phyloP scores from a whole-genome alignment of 1,140 invertebrate species.

The Pygmarrhopalites habei region DNA sequence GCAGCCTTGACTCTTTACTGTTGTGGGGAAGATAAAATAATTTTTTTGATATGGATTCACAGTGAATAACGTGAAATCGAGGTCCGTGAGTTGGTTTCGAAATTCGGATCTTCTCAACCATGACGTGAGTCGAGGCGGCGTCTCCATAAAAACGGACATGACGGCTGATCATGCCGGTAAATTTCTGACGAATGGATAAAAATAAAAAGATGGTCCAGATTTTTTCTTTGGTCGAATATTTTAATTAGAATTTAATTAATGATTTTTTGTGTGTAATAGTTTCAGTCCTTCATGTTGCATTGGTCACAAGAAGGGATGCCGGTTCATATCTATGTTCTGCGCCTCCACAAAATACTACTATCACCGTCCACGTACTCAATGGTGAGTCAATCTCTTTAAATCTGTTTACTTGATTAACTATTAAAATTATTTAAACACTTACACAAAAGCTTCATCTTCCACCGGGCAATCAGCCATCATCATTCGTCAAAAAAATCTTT shows the following conservation, averaged over 20 bases:
- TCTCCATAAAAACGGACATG: conserved; percentile 65
- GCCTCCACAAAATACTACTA: conserved; percentile 47
- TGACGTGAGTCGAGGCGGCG: conserved; percentile 36
- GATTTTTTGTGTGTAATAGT: too few relatives aligned
- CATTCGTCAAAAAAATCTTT: too few relatives aligned
- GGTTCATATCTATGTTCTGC: conserved; percentile 45
- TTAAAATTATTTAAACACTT: too few relatives aligned
- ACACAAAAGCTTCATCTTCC: too few relatives aligned
- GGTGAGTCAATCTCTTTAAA: conserved; percentile 55
- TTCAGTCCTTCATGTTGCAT: conserved; percentile 63
- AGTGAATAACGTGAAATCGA: conserved; percentile 38
- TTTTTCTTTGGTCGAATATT: too few relatives aligned
- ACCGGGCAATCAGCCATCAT: too few relatives aligned
- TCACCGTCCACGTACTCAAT: conserved; percentile 64
- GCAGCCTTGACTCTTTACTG: too few relatives aligned
- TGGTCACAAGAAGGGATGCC: conserved; percentile 63
- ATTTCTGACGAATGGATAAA: too few relatives aligned
- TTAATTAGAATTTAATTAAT: too few relatives aligned
- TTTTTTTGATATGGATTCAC: conserved; percentile 6
- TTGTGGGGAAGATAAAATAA: too few relatives aligned
- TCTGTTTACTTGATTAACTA: too few relatives aligned
- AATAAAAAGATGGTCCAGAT: too few relatives aligned
- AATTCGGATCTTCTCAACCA: conserved; percentile 37
- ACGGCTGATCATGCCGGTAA: conserved; percentile 67
- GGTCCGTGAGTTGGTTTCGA: conserved; percentile 34